Percentiles rank a stretch among this genome's conserved stretches.
Evolutionary conservation across 2,888 invertebrate genomes (phyloP).

Genomic region (Zygogramma bicolorata): DNA sequence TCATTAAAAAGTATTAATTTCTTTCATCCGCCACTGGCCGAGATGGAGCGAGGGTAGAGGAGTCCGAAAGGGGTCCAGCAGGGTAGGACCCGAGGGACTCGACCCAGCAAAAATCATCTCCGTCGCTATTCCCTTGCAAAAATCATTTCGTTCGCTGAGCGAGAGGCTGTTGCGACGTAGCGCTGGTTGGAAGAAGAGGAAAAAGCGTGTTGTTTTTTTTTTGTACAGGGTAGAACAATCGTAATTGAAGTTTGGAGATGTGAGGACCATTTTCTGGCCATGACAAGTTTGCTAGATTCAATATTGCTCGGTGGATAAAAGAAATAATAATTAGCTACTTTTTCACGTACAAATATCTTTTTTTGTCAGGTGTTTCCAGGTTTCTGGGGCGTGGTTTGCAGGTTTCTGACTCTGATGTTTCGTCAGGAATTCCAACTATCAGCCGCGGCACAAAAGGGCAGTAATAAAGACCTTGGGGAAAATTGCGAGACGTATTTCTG

Average conservation of each 20-base stretch:
- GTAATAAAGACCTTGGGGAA: no score
- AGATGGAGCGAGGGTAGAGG: slow-evolving; percentile 36
- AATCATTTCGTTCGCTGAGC: slow-evolving; percentile 47
- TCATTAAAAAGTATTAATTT: slow-evolving; percentile 40
- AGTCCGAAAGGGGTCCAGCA: slow-evolving; percentile 50
- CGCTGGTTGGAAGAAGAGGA: slow-evolving; percentile 24
- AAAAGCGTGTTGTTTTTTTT: slow-evolving; percentile 24
- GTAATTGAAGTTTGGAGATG: not conserved
- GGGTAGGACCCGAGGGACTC: slow-evolving; percentile 44
- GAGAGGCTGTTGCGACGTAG: slow-evolving; percentile 31
- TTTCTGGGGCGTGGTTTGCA: no score
- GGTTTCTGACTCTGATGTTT: no score
- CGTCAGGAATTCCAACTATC: no score
- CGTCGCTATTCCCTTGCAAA: slow-evolving; percentile 51
- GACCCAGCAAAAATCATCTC: slow-evolving; percentile 57
- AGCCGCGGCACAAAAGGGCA: no score
- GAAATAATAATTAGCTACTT: no score
- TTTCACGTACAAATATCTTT: no score
- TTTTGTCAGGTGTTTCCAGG: no score
- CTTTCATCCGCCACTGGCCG: slow-evolving; percentile 39
- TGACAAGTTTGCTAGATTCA: no score
- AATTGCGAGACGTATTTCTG: no score
- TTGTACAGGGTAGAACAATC: slow-evolving; percentile 8
- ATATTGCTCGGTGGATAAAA: no score
- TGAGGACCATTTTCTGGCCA: not conserved